phyloP scores from a whole-genome alignment of 2,888 invertebrate species.

The Drosophila cracens region DNA sequence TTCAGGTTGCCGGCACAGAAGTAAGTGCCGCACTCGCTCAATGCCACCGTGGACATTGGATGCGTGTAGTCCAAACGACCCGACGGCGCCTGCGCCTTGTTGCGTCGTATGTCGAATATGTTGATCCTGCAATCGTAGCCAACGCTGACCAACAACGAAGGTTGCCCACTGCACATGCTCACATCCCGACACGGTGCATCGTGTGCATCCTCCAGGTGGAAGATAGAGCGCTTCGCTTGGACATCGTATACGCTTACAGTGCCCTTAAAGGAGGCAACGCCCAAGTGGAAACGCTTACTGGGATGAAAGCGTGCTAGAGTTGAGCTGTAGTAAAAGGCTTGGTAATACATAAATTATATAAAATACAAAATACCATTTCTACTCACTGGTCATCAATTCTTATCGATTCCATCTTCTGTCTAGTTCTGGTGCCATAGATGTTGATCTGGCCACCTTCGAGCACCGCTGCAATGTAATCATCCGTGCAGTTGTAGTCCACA shows the following conservation, averaged over 20 bases:
- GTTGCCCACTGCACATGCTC: constrained; percentile 78
- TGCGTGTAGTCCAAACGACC: constrained; percentile 69
- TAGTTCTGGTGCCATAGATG: constrained; percentile 83
- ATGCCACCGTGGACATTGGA: constrained; percentile 82
- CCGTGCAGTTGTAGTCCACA: constrained; percentile 83
- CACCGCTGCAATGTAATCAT: constrained; percentile 84
- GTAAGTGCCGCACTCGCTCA: constrained; percentile 84
- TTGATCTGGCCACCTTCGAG: constrained; percentile 83
- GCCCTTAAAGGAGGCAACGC: constrained; percentile 82
- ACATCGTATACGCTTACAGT: constrained; percentile 82
- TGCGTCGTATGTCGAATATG: constrained; percentile 83
- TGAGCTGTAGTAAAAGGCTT: constrained; percentile 61
- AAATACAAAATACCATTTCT: background rate
- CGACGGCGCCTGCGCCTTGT: constrained; percentile 72
- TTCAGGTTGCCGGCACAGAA: constrained; percentile 84
- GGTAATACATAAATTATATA: background rate
- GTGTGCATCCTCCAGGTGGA: constrained; percentile 79
- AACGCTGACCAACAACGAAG: constrained; percentile 81
- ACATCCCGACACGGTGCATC: constrained; percentile 83
- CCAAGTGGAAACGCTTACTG: constrained; percentile 81
- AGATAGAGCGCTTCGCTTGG: constrained; percentile 79
- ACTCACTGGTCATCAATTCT: constrained; percentile 81
- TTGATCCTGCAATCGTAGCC: constrained; percentile 84
- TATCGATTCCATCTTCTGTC: constrained; percentile 80
- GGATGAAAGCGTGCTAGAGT: constrained; percentile 84